Evolutionary conservation across 2,888 invertebrate species (phyloP), one percentile per base, ranked within the genome.

Genomic region (Scotopteryx bipunctaria): DNA sequence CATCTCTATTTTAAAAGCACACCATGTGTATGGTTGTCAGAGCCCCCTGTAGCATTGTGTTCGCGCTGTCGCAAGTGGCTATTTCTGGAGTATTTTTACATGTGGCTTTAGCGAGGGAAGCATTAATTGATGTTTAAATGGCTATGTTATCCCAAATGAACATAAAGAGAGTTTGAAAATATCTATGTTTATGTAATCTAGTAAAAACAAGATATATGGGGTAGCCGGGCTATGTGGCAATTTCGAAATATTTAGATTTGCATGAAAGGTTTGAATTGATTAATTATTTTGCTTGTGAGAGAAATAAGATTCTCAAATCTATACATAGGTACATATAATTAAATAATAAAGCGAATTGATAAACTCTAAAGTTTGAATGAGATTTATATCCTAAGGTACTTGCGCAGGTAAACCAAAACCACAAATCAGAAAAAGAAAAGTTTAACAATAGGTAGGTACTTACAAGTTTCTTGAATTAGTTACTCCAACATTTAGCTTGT

Each of bases 11-110:
- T 37, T 25, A 40, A 36, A 57, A 51, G 48, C 45, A 57, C 55
- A 59, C 61, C 61, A 56, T 54, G 61, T 57, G 59, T 57, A 57
- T 48, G 60, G 53, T 60, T 57, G 57, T 64, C 61, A 64, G 46
- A 55, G 50, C 49, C 54, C n/a, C 48, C 55, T 61, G 63, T 58
- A 33, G 29, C 17, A 60, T 56, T 61, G 63, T 61, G 61, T 58
- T 54, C 45, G 40, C 43, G 47, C 46, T 54, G 57, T 52, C 49
- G 51, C 51, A 61, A 66, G 63, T 64, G 64, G 56, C 64, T 63
- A 61, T 66, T 64, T 62, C 50, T 50, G 56, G 52, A 29, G 13
- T 36, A 46, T 56, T 60, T 59, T 59, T 57, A 45, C 54, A 54
- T 47, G 40, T 41, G 55, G 41, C 38, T 32, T 61, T 54, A 46